These are phyloP conservation scores for Misgurnus anguillicaudatus DNA, from an alignment of 2,113 vertebrate species.

Conservation along the genomic window DNA sequence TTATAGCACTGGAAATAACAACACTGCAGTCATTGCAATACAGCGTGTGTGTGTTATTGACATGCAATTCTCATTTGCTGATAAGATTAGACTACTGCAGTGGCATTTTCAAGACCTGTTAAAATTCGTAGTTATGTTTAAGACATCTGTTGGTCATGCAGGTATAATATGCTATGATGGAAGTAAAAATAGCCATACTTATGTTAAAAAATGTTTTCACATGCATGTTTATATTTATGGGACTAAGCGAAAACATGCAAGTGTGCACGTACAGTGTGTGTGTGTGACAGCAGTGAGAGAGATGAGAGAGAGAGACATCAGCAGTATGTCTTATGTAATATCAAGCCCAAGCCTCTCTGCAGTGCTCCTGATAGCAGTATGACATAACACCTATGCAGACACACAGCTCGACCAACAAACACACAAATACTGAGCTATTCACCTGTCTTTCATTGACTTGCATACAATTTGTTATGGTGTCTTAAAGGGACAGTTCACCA, in stretches of 20 bases:
- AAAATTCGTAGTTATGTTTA: slow-evolving; percentile 4
- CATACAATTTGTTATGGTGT: neutral
- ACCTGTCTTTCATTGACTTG: neutral
- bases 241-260: neutral
- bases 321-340: slow-evolving; percentile 42
- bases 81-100: slow-evolving; percentile 45
- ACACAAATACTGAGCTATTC: neutral
- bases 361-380: slow-evolving; percentile 29
- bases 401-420: neutral
- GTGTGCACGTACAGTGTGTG: neutral
- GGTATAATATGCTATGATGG: too few species aligned
- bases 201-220: neutral
- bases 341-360: slow-evolving; percentile 32
- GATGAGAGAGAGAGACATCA: slow-evolving; percentile 26
- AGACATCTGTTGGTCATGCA: too few species aligned
- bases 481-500: neutral
- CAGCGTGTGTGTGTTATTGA: slow-evolving; percentile 14
- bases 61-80: slow-evolving; percentile 29
- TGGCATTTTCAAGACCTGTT: slow-evolving; percentile 1
- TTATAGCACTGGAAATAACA: neutral
- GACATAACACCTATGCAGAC: slow-evolving; percentile 14
- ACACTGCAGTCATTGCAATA: neutral
- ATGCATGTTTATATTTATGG: neutral
- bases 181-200: neutral
- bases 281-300: slow-evolving; percentile 9